Evolutionary conservation across 2,797 vertebrate genomes (phyloP).

Genomic region (Phataginus tricuspis): DNA sequence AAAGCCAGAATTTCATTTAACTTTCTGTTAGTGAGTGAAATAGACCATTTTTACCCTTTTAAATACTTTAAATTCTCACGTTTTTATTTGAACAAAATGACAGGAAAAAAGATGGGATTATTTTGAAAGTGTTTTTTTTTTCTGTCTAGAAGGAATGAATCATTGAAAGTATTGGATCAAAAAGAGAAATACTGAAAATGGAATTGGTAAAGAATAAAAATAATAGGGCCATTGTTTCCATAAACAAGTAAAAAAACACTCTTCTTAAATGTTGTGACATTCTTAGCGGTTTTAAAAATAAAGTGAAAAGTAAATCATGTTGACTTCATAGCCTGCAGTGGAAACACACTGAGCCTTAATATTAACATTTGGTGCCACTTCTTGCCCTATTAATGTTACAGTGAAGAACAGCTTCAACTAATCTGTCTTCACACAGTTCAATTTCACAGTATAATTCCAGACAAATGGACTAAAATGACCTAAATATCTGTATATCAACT

Average conservation of each 20-base stretch:
- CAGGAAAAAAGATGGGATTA: not conserved
- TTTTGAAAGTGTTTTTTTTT: not conserved
- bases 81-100: not conserved
- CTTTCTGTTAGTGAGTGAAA: not conserved
- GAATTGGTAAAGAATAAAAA: slow-evolving; percentile 42
- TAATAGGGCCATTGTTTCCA: slow-evolving; percentile 18
- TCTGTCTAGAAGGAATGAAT: not conserved
- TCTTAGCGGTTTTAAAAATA: slow-evolving; percentile 63
- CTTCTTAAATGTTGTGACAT: slow-evolving; percentile 56
- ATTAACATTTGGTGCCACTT: slow-evolving; percentile 61
- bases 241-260: not conserved
- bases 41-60: not conserved
- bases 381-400: slow-evolving; percentile 54
- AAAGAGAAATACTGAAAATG: slow-evolving; percentile 21
- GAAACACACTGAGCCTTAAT: slow-evolving; percentile 64
- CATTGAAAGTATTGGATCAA: not conserved
- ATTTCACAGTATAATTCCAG: slow-evolving; percentile 68
- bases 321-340: slow-evolving; percentile 45
- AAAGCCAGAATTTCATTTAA: not conserved
- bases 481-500: slow-evolving; percentile 45
- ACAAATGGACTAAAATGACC: slow-evolving; percentile 64
- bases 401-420: slow-evolving; percentile 62
- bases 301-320: slow-evolving; percentile 66
- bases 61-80: not conserved
- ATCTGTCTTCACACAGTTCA: slow-evolving; percentile 62